These are phyloP conservation scores for Caerostris darwini DNA, from an alignment of 1,140 invertebrate species.

Conservation along the genomic window DNA sequence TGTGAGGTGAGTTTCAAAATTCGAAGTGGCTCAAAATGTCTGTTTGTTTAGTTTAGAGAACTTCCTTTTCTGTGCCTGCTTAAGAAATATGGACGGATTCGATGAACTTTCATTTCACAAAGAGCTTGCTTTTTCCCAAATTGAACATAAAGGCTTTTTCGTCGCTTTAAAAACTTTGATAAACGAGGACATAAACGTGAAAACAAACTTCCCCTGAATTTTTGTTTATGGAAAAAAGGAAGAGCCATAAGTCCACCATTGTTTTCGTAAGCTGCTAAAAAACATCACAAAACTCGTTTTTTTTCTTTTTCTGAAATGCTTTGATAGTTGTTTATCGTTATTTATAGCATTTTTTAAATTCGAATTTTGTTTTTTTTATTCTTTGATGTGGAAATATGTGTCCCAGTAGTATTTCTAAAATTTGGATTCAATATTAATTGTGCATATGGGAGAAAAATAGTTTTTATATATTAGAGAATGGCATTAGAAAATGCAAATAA, in stretches of 20 bases:
- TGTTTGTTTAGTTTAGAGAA: not conserved
- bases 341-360: not conserved
- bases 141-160: slow-evolving; percentile 68
- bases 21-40: slow-evolving; percentile 44
- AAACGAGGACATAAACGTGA: slow-evolving; percentile 45
- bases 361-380: not conserved
- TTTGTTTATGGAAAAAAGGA: not conserved
- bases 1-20: not conserved
- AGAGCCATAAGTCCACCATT: not conserved
- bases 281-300: not conserved
- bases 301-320: not conserved
- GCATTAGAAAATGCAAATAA: too few species aligned
- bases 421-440: not conserved
- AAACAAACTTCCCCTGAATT: slow-evolving; percentile 53
- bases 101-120: slow-evolving; percentile 56
- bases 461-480: too few species aligned
- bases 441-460: too few species aligned
- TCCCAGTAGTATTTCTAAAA: not conserved
- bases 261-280: slow-evolving; percentile 8
- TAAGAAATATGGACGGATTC: not conserved
- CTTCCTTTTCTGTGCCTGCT: not conserved
- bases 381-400: not conserved
- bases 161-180: slow-evolving; percentile 62
- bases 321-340: not conserved
- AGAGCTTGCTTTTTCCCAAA: slow-evolving; percentile 41